phyloP scores from a whole-genome alignment of 1,140 invertebrate genomes.

The Euschistus heros region DNA sequence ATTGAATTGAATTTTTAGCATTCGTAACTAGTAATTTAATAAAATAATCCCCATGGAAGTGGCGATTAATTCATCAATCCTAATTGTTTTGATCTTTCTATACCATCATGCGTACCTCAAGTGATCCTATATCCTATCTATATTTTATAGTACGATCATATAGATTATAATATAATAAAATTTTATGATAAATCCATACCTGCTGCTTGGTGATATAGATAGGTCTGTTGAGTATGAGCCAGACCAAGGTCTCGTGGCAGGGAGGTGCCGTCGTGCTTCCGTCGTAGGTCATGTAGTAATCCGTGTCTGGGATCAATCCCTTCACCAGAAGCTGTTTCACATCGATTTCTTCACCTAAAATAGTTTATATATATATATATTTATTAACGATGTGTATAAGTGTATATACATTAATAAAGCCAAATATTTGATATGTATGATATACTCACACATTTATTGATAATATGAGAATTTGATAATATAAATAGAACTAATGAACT shows the following conservation, averaged over 20 bases:
- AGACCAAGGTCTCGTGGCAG: slow-evolving; percentile 86
- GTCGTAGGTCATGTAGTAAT: slow-evolving; percentile 95
- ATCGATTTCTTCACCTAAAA: slow-evolving; percentile 60
- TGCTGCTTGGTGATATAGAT: slow-evolving; percentile 93
- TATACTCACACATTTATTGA: too few relatives aligned
- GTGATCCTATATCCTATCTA: background rate
- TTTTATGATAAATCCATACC: slow-evolving; percentile 41
- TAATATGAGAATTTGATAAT: too few relatives aligned
- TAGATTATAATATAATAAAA: background rate
- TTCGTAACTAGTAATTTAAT: background rate
- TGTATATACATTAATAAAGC: too few relatives aligned
- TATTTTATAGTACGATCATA: background rate
- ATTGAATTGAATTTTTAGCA: background rate
- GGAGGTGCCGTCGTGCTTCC: slow-evolving; percentile 90
- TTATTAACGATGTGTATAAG: too few relatives aligned
- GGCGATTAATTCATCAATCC: too few relatives aligned
- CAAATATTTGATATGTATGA: too few relatives aligned
- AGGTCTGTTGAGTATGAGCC: slow-evolving; percentile 92
- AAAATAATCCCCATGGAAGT: background rate
- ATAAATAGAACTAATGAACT: too few relatives aligned
- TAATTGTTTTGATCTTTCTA: too few relatives aligned
- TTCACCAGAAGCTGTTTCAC: slow-evolving; percentile 72
- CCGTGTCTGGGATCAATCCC: slow-evolving; percentile 79
- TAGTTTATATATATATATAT: background rate
- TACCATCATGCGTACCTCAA: too few relatives aligned